Evolutionary conservation across 2,797 vertebrate species (phyloP), one percentile per base, ranked within the genome.

Genomic region (Aplochiton taeniatus): DNA sequence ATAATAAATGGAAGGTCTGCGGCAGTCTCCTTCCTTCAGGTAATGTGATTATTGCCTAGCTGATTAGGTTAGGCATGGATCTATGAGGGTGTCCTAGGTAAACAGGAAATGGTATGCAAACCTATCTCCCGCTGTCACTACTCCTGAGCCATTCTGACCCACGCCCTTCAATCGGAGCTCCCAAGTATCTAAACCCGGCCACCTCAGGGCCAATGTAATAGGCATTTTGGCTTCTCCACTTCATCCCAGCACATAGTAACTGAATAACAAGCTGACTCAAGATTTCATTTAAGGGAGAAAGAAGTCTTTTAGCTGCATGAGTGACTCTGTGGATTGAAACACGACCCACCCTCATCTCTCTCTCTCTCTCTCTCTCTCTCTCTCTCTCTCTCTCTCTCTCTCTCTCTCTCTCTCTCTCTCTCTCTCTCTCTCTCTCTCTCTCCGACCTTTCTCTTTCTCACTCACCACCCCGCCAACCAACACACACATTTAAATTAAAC

Each of bases 241-340:
- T 70, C 52, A 43, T 19, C 48, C 4, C 16, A 62, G 66, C 58
- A 53, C 42, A 58, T 69, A 66, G 16, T 43, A 57, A 66, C 63
- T 68, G 68, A 61, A 61, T 71, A 59, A 71, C 4, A 45, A 61
- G 56, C 57, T 31, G n/a, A 58, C 64, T 8, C 53, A 47, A 68
- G 63, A 31, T 58, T 43, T 61, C 63, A 62, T 69, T 69, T 58
- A 17, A 43, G 43, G 10, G 42, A 19, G 41, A 74, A 65, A 53
- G 59, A 61, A 70, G 50, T 59, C 44, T 45, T 70, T 74, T 58
- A 61, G 42, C 52, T 42, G 17, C 18, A 51, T 74, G 42, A 58
- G 52, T 61, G 58, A 46, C 31, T 74, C 55, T 42, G 19, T 43
- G 16, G 55, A 53, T 64, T 47, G 16, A 53, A 16, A 60, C 31